Conservation (phyloP, 2,113 vertebrate genomes). For the cattle (Bos taurus) region DNA sequence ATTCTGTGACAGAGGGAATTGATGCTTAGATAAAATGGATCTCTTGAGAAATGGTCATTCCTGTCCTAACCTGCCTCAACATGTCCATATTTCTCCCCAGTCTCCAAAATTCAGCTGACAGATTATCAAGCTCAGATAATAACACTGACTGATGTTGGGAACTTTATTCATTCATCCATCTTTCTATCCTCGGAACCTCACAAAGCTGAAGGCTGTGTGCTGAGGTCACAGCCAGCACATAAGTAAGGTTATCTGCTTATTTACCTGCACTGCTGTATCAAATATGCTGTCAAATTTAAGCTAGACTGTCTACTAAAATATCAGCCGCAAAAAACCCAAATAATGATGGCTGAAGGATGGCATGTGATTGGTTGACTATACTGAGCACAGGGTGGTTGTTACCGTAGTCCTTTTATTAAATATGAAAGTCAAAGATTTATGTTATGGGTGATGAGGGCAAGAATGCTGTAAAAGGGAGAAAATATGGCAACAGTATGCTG, state of each 20-base stretch:
- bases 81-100: not conserved
- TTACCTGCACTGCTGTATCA: conserved; percentile 55
- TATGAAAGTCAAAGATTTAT: conserved; percentile 81
- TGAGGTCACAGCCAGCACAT: conserved; percentile 39
- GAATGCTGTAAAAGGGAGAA: conserved; percentile 82
- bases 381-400: conserved; percentile 56
- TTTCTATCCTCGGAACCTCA: conserved; percentile 1
- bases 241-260: conserved; percentile 55
- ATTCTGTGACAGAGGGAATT: not conserved
- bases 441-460: conserved; percentile 80
- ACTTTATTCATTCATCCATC: conserved; percentile 27
- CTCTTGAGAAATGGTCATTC: not conserved
- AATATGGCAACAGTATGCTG: conserved; percentile 79
- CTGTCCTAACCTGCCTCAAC: not conserved
- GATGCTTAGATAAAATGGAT: not conserved
- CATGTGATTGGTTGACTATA: conserved; percentile 69
- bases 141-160: conserved; percentile 31
- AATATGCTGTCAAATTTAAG: conserved; percentile 68
- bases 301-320: conserved; percentile 62
- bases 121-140: conserved; percentile 37
- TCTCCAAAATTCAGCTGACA: conserved; percentile 11
- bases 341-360: conserved; percentile 67
- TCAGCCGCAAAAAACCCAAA: conserved; percentile 61
- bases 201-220: not conserved
- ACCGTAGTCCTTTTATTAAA: conserved; percentile 79